phyloP scores from a whole-genome alignment of 1,140 invertebrate genomes.

The Leptoteleia sp. region DNA sequence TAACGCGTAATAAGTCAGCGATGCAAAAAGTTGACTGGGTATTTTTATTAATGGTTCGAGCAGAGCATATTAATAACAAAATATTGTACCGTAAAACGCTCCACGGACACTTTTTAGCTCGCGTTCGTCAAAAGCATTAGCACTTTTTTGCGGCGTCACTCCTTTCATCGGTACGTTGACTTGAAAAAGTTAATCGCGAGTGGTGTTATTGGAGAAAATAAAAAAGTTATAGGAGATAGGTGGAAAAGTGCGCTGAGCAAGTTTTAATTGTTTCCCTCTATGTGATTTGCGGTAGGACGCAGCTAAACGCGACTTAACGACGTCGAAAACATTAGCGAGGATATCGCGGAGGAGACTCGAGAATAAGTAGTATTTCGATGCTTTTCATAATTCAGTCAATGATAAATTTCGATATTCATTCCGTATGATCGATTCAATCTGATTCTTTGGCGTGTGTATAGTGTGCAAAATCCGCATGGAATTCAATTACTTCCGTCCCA shows the following conservation, averaged over 20 bases:
- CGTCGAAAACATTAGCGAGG: not conserved
- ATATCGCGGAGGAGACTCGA: not conserved
- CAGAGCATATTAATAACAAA: no score
- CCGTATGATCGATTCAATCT: constrained; percentile 22
- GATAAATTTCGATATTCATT: constrained; percentile 44
- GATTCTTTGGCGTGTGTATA: constrained; percentile 31
- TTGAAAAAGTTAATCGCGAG: no score
- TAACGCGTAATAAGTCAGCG: no score
- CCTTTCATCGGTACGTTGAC: no score
- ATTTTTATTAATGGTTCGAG: no score
- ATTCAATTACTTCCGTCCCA: constrained; percentile 49
- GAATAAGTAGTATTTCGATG: not conserved
- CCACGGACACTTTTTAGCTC: no score
- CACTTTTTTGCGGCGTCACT: no score
- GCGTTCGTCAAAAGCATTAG: no score
- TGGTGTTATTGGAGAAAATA: no score
- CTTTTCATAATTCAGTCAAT: constrained; percentile 28
- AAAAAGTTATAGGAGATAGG: not conserved
- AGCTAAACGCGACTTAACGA: not conserved
- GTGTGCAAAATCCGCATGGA: constrained; percentile 39
- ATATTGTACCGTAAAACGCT: no score
- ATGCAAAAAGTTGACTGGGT: no score
- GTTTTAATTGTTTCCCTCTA: constrained; percentile 16
- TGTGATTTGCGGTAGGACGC: not conserved
- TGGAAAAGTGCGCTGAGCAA: not conserved